phyloP scores from a whole-genome alignment of 2,113 vertebrate genomes.

The Crocuta crocuta region DNA sequence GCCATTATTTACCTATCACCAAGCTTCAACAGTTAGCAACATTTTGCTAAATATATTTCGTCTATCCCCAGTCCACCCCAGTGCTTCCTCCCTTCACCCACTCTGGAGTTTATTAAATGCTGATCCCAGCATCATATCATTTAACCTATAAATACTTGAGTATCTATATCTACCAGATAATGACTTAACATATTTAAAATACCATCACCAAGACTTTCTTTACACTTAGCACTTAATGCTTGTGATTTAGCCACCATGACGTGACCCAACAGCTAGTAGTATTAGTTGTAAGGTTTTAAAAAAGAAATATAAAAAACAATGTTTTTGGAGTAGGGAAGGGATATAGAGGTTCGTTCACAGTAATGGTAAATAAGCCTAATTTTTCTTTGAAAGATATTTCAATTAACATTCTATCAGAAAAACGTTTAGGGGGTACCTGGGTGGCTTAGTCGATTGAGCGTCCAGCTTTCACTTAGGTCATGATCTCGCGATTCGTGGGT shows the following conservation, averaged over 20 bases:
- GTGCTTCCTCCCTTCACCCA: neutral
- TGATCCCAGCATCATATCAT: neutral
- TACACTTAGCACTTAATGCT: neutral
- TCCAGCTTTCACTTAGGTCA: too few species aligned
- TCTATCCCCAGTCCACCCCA: neutral
- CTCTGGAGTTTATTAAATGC: neutral
- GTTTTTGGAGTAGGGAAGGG: neutral
- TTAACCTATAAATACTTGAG: neutral
- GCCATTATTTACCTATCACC: neutral
- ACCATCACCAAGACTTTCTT: neutral
- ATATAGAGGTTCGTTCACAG: neutral
- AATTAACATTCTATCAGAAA: neutral
- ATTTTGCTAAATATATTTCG: neutral
- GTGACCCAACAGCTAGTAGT: neutral
- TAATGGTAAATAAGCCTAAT: neutral
- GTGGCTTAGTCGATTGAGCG: too few species aligned
- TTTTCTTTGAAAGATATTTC: conserved; percentile 8
- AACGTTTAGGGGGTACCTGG: neutral
- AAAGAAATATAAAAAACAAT: neutral
- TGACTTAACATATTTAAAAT: neutral
- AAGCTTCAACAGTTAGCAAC: neutral
- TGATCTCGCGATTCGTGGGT: too few species aligned
- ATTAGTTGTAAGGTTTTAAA: neutral
- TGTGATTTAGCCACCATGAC: neutral
- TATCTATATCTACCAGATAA: neutral